Percentiles rank a stretch among this genome's conserved stretches.
Evolutionary conservation across 2,797 vertebrate genomes (phyloP).

Genomic region (Chaenodraco wilsoni): DNA sequence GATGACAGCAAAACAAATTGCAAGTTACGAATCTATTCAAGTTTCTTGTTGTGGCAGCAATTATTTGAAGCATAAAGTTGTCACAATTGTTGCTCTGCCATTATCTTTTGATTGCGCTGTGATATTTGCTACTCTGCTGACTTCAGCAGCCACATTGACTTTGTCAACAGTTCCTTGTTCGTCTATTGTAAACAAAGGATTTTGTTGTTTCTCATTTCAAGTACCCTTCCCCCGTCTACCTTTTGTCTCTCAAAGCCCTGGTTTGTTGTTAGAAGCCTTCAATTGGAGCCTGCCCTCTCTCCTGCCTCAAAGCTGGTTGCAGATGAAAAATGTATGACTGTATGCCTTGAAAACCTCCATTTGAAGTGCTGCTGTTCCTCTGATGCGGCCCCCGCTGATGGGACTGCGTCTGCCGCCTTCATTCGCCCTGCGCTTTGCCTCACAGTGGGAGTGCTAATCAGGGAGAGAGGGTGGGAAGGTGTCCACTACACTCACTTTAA

Average conservation of each 20-base stretch:
- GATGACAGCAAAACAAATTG: constrained; percentile 8
- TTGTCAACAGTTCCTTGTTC: constrained; percentile 68
- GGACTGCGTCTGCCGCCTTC: constrained; percentile 72
- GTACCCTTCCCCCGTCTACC: constrained; percentile 68
- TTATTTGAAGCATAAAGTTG: constrained; percentile 9
- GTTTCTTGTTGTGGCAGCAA: constrained; percentile 11
- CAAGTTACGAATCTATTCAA: constrained; percentile 9
- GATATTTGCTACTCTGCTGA: constrained; percentile 22
- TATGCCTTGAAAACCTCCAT: constrained; percentile 82
- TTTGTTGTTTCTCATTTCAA: constrained; percentile 71
- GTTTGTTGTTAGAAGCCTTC: constrained; percentile 81
- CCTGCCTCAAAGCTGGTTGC: constrained; percentile 81
- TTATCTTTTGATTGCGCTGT: constrained; percentile 32
- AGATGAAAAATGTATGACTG: constrained; percentile 89
- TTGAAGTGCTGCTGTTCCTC: constrained; percentile 83
- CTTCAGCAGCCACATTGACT: constrained; percentile 45
- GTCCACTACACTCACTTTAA: constrained; percentile 45
- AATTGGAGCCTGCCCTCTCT: constrained; percentile 75
- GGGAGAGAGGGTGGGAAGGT: constrained; percentile 33
- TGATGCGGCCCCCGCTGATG: constrained; percentile 82
- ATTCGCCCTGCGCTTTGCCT: constrained; percentile 63
- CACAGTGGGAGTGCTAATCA: constrained; percentile 71
- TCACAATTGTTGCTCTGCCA: constrained; percentile 40
- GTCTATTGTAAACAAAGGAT: constrained; percentile 72
- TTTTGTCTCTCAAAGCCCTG: constrained; percentile 72